A percentile compares a stretch with the other conserved stretches of the same genome.
Conservation (phyloP, 92 coral and sea anemone species). For the Actinostola sp. region DNA sequence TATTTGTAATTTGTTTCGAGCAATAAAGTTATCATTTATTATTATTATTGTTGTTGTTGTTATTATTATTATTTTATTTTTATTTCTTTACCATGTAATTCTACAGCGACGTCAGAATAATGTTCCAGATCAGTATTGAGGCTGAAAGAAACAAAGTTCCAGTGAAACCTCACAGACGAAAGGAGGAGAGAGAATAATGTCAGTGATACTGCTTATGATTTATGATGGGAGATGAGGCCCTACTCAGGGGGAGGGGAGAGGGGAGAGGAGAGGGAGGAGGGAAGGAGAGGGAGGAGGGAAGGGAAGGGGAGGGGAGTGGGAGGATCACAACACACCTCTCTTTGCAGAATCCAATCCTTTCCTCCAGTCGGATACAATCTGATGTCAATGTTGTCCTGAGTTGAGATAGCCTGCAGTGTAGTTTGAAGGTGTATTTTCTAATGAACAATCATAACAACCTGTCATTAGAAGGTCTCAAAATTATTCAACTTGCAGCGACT, state of each 20-base stretch:
- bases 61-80: too few relatives aligned
- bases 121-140: slow-evolving; percentile 48
- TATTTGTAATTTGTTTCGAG: too few relatives aligned
- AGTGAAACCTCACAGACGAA: background rate
- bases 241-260: too few relatives aligned
- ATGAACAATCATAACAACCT: background rate
- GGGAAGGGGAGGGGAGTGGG: too few relatives aligned
- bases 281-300: too few relatives aligned
- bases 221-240: too few relatives aligned
- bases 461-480: too few relatives aligned
- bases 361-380: slow-evolving; percentile 26
- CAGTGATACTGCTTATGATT: too few relatives aligned
- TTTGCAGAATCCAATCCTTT: slow-evolving; percentile 21
- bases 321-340: slow-evolving; percentile 22
- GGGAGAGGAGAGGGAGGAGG: background rate
- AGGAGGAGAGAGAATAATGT: too few relatives aligned
- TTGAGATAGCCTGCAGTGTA: slow-evolving; percentile 49
- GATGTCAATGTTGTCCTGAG: slow-evolving; percentile 21
- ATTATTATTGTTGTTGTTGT: too few relatives aligned
- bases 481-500: too few relatives aligned
- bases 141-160: slow-evolving; percentile 23
- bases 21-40: too few relatives aligned
- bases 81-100: slow-evolving; percentile 22
- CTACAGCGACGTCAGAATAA: slow-evolving; percentile 42
- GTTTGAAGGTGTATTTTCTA: slow-evolving; percentile 53